Evolutionary conservation across 1,140 invertebrate species (phyloP).

Genomic region (Drosophila nannoptera): DNA sequence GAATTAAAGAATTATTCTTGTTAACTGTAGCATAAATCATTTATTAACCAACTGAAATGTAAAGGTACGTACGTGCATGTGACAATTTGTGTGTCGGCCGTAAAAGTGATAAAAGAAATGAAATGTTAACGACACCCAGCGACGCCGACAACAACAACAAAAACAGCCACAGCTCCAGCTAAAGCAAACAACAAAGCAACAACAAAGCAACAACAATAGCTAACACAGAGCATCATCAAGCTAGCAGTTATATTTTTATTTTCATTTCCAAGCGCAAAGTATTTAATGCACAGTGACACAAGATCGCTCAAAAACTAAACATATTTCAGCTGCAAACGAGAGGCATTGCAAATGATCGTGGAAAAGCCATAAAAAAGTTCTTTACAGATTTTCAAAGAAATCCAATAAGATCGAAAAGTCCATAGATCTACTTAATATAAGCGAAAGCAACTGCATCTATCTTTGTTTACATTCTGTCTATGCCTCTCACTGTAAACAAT

Average conservation of each 20-base stretch:
- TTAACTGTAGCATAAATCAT: slow-evolving; percentile 42
- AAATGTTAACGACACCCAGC: slow-evolving; percentile 49
- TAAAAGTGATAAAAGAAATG: slow-evolving; percentile 48
- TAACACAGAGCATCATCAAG: no score
- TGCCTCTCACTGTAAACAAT: not conserved
- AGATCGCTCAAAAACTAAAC: not conserved
- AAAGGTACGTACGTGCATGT: slow-evolving; percentile 3
- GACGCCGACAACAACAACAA: slow-evolving; percentile 24
- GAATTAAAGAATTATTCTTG: slow-evolving; percentile 48
- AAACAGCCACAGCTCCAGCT: no score
- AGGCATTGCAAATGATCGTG: no score
- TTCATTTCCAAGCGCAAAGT: slow-evolving; percentile 36
- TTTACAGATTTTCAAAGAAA: not conserved
- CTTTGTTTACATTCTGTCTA: not conserved
- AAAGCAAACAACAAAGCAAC: no score
- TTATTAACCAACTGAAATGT: slow-evolving; percentile 35
- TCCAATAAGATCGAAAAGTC: not conserved
- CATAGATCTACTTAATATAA: no score
- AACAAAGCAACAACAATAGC: no score
- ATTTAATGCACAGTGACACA: slow-evolving; percentile 36
- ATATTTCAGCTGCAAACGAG: slow-evolving; percentile 27
- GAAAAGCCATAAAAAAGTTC: not conserved
- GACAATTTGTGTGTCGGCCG: slow-evolving; percentile 22
- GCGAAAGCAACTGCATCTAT: no score
- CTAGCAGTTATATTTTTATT: slow-evolving; percentile 46